A percentile compares a stretch with the other conserved stretches of the same genome.
Evolutionary conservation across 2,113 vertebrate genomes (phyloP).

Genomic region (Argyrosomus japonicus): DNA sequence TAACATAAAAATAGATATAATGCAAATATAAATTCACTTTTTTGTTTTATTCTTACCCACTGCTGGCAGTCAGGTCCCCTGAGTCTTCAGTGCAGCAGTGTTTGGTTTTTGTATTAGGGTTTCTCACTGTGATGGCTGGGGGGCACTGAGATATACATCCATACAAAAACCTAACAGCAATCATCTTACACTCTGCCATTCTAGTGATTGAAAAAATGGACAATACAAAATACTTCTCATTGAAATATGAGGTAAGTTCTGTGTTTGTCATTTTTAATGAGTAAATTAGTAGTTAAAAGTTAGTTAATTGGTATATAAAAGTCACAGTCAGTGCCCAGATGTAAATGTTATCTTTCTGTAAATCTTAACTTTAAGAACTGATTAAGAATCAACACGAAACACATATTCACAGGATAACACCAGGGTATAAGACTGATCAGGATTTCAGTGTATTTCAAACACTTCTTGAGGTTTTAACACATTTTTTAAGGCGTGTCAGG

Average conservation of each 20-base stretch:
- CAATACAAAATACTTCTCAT: not conserved
- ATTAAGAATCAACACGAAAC: not conserved
- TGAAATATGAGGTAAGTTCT: not conserved
- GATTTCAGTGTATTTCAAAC: not conserved
- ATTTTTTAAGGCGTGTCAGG: not conserved
- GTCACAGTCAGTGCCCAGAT: not conserved
- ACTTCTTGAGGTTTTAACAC: not conserved
- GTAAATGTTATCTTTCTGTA: not conserved
- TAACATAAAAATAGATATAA: not conserved
- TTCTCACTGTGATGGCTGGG: not conserved
- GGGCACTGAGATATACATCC: not conserved
- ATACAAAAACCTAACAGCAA: slow-evolving; percentile 21
- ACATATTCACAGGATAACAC: not conserved
- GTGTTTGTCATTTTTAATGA: not conserved
- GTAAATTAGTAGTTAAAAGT: not conserved
- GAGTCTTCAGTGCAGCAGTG: not conserved
- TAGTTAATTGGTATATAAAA: not conserved
- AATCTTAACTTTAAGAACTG: not conserved
- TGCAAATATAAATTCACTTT: not conserved
- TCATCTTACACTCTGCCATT: not conserved
- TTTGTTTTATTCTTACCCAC: not conserved
- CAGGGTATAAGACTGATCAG: not conserved
- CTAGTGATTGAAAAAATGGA: not conserved
- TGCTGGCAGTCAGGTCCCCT: not conserved
- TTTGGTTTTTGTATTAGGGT: slow-evolving; percentile 29